Evolutionary conservation across 1,140 invertebrate species (phyloP), one percentile per base, ranked within the genome.

Genomic region (Dryas iulia): DNA sequence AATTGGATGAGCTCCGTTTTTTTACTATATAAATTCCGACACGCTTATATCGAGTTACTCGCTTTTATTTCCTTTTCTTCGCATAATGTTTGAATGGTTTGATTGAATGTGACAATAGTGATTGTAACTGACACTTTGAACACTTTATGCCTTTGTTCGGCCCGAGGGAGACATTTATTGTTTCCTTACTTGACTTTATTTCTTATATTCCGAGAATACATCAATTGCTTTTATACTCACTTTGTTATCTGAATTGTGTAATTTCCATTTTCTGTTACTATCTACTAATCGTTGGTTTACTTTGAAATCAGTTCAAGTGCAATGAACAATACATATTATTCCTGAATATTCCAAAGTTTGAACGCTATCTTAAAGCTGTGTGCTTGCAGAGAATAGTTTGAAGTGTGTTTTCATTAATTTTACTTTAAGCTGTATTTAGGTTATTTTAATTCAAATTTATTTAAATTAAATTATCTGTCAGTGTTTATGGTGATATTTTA

Each of bases 21-120:
- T 86, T 87, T 86, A 87, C 79, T 84, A 79, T 86, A 84, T 79
- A 78, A 79, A 78, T 79, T 73, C 74, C 59, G 78, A 66, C 69
- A 79, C 82, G 77, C 77, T 82, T 82, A 78, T 74, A 66, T 62
- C 76, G 75, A 83, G 75, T 81, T 80, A 71, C 72, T 75, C 77
- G 74, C 71, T 83, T 84, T 86, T 86, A 86, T 83, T 78, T 77
- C 78, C 75, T 66, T 78, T 74, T 65, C 70, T 77, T 72, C 76
- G 72, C 77, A 78, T 73, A 77, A 73, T 77, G 78, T 78, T 82
- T 76, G 71, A 83, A 81, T 80, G 78, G 76, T 84, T 83, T 87
- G 84, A 89, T 89, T 87, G 84, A 87, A 89, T 87, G 86, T 83
- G 84, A 87, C 86, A 86, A 81, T 85, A 74, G 80, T 81, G 74